phyloP scores from a whole-genome alignment of 1,140 invertebrate species.

The Glossosoma conforme region DNA sequence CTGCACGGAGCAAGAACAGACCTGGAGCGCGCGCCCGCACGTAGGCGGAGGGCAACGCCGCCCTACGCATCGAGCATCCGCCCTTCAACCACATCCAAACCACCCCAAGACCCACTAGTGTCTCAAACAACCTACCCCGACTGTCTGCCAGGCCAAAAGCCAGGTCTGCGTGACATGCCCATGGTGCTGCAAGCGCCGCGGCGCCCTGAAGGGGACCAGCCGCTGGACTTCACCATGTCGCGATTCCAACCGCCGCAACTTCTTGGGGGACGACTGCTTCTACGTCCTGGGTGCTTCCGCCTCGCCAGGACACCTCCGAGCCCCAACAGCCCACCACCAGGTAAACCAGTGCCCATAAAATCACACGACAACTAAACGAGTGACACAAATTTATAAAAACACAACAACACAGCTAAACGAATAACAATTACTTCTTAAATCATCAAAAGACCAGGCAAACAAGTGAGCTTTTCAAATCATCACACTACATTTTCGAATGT shows the following conservation, averaged over 20 bases:
- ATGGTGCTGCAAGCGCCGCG: conserved; percentile 33
- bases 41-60: background rate
- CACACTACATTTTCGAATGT: too few species aligned
- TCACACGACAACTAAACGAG: too few species aligned
- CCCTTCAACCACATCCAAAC: conserved; percentile 23
- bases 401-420: too few species aligned
- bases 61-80: background rate
- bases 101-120: conserved; percentile 8
- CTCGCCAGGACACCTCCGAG: conserved; percentile 15
- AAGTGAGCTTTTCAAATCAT: too few species aligned
- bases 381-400: too few species aligned
- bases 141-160: background rate
- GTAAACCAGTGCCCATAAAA: conserved; percentile 35
- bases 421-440: too few species aligned
- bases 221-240: conserved; percentile 47
- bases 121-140: conserved; percentile 15
- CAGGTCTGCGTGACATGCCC: conserved; percentile 28
- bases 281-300: conserved; percentile 10
- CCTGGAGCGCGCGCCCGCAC: conserved; percentile 1
- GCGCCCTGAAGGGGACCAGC: conserved; percentile 38
- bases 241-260: conserved; percentile 37
- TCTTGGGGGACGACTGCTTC: conserved; percentile 30
- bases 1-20: conserved; percentile 10
- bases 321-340: conserved; percentile 31
- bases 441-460: too few species aligned